phyloP scores from a whole-genome alignment of 2,113 vertebrate genomes.

The Pteropus alecto region DNA sequence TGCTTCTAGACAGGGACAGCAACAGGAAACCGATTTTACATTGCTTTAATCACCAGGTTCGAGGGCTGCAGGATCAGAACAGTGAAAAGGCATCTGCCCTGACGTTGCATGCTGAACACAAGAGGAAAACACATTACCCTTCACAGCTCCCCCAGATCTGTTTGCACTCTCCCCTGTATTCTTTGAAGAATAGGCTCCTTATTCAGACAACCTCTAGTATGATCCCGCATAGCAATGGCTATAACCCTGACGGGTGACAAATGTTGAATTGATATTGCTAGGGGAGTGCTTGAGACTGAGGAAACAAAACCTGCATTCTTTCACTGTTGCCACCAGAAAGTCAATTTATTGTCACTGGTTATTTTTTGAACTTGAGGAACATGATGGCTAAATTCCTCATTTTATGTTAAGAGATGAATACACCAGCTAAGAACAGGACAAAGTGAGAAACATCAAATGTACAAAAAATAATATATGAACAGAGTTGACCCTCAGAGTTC shows the following conservation, averaged over 20 bases:
- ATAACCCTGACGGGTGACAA: constrained; percentile 18
- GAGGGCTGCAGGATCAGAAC: neutral
- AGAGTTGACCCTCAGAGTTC: neutral
- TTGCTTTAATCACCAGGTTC: constrained; percentile 28
- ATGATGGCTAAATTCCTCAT: constrained; percentile 13
- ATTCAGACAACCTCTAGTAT: constrained; percentile 18
- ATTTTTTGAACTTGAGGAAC: constrained; percentile 44
- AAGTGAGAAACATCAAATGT: neutral
- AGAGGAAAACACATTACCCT: constrained; percentile 41
- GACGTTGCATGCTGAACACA: constrained; percentile 1
- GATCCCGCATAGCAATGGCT: neutral
- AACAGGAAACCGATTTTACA: neutral
- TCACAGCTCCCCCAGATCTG: neutral
- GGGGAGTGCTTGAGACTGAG: neutral
- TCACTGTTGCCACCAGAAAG: constrained; percentile 14
- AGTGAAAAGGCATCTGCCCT: constrained; percentile 12
- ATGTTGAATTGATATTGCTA: constrained; percentile 9
- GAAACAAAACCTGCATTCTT: neutral
- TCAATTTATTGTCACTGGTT: constrained; percentile 42
- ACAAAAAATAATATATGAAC: constrained; percentile 8
- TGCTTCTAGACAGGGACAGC: neutral
- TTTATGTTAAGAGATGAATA: constrained; percentile 39
- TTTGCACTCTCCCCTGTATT: neutral
- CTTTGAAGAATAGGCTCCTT: constrained; percentile 48
- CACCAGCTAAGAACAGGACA: neutral